Conservation (phyloP, 2,113 vertebrate genomes). For the Rostratula benghalensis region DNA sequence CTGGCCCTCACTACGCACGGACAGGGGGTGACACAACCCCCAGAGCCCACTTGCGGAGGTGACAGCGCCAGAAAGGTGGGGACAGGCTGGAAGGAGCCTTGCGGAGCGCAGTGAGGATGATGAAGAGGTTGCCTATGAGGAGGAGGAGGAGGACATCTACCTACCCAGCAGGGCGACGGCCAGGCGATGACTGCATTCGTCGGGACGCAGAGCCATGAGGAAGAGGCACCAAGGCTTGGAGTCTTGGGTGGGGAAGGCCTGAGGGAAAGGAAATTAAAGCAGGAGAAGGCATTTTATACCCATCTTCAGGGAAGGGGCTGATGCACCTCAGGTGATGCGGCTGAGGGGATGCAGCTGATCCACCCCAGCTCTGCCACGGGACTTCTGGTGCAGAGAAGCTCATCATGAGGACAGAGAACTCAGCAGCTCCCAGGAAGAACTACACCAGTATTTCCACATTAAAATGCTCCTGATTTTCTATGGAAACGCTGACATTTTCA, state of each 20-base stretch:
- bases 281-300: not conserved
- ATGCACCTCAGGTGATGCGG: not conserved
- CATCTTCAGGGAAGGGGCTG: fast-evolving
- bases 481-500: not conserved
- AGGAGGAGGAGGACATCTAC: not conserved
- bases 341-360: not conserved
- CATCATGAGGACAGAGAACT: fast-evolving
- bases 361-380: not conserved
- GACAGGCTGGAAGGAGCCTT: not conserved
- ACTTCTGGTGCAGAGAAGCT: not conserved
- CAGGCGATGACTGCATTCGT: not conserved
- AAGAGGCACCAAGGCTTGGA: not conserved
- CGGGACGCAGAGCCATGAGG: not conserved
- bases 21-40: not conserved
- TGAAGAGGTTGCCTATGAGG: not conserved
- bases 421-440: not conserved
- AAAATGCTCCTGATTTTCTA: not conserved
- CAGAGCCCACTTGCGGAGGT: not conserved
- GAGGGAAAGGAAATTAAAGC: not conserved
- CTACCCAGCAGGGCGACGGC: no score
- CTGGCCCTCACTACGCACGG: not conserved
- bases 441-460: not conserved
- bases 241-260: not conserved
- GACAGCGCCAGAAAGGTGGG: not conserved
- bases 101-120: no score